Evolutionary conservation across 1,140 invertebrate genomes (phyloP).

Genomic region (Tetramorium simillimum): DNA sequence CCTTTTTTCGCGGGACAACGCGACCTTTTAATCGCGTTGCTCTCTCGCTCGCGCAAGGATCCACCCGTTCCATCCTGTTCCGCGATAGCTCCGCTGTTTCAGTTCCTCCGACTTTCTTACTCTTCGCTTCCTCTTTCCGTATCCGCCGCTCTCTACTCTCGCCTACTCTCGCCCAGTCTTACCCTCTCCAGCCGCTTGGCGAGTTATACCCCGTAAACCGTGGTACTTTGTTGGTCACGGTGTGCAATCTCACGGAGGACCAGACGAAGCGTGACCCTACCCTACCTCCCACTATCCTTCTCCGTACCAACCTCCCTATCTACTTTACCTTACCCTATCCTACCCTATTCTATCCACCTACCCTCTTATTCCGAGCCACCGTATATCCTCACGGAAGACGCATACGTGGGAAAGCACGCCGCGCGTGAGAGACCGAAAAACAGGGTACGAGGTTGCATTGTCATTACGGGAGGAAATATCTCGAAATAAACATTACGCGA

Average conservation of each 20-base stretch:
- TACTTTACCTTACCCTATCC: neutral
- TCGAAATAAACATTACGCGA: neutral
- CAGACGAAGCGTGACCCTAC: constrained; percentile 72
- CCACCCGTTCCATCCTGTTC: neutral
- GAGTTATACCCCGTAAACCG: constrained; percentile 74
- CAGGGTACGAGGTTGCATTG: constrained; percentile 16
- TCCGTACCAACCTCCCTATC: neutral
- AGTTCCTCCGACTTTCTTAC: constrained; percentile 48
- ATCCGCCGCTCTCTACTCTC: neutral
- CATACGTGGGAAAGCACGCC: constrained; percentile 23
- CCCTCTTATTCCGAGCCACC: neutral
- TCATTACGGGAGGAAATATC: neutral
- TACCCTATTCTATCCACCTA: neutral
- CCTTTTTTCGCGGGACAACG: neutral
- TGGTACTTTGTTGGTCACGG: constrained; percentile 78
- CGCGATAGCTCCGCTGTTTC: neutral
- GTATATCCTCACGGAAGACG: constrained; percentile 1
- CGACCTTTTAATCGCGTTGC: constrained; percentile 42
- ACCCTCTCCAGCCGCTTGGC: constrained; percentile 41
- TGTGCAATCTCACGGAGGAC: constrained; percentile 75
- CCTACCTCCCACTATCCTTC: neutral
- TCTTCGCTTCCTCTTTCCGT: constrained; percentile 20
- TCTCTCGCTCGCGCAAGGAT: constrained; percentile 22
- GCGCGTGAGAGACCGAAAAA: neutral
- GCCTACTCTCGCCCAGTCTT: constrained; percentile 12